Percentiles rank a stretch among this genome's conserved stretches.
Evolutionary conservation across 2,113 vertebrate species (phyloP).

Genomic region (Zosterops hypoxanthus): DNA sequence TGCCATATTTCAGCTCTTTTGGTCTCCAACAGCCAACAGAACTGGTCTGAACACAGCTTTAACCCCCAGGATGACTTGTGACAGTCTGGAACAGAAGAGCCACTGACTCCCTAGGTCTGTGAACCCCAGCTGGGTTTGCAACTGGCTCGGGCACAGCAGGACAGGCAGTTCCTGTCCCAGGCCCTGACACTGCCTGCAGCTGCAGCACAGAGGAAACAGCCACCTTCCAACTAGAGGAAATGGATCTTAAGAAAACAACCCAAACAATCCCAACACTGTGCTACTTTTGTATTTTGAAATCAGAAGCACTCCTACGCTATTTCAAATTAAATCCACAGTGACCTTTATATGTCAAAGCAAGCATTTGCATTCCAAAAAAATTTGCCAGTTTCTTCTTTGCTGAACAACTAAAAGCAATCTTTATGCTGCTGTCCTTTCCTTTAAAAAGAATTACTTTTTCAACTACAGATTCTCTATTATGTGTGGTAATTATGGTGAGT

Average conservation of each 20-base stretch:
- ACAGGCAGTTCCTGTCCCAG: not conserved
- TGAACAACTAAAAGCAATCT: not conserved
- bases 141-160: not conserved
- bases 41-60: not conserved
- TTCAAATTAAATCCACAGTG: not conserved
- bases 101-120: not conserved
- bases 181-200: conserved; percentile 1
- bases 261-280: not conserved
- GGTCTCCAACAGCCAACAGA: not conserved
- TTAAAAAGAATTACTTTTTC: not conserved
- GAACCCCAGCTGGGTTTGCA: not conserved
- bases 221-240: conserved; percentile 5
- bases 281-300: not conserved
- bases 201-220: not conserved
- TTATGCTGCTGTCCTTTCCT: not conserved
- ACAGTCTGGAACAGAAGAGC: not conserved
- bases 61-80: not conserved
- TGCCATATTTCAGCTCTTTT: not conserved
- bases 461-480: not conserved
- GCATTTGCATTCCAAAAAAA: not conserved
- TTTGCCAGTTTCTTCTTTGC: not conserved
- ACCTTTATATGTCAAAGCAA: not conserved
- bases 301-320: not conserved
- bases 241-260: not conserved
- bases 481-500: not conserved